These are phyloP conservation scores for Poeciliopsis occidentalis DNA, from an alignment of 2,113 vertebrate species.

Conservation along the genomic window DNA sequence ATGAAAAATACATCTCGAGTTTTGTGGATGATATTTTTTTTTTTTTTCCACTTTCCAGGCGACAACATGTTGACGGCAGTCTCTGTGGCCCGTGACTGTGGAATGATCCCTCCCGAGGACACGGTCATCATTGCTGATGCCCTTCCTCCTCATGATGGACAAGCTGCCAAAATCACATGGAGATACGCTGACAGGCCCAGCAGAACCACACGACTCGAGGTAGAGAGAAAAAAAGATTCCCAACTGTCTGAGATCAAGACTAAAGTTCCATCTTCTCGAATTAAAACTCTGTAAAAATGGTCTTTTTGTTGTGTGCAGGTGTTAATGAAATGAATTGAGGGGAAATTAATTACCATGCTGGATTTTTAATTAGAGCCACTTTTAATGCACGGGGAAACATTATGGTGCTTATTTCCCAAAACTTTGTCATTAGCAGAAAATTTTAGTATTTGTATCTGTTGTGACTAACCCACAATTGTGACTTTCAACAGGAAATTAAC, in stretches of 20 bases:
- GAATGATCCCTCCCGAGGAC: constrained; percentile 95
- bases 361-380: too few relatives aligned
- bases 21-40: not conserved
- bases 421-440: not conserved
- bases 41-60: constrained; percentile 74
- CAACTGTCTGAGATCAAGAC: too few relatives aligned
- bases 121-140: constrained; percentile 96
- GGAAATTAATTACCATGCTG: too few relatives aligned
- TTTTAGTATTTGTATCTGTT: not conserved
- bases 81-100: constrained; percentile 96
- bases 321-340: too few relatives aligned
- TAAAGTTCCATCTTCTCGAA: too few relatives aligned
- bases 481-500: constrained; percentile 82
- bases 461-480: not conserved
- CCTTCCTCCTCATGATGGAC: constrained; percentile 90
- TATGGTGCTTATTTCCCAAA: not conserved
- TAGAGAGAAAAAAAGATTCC: constrained; percentile 37
- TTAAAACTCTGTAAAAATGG: too few relatives aligned
- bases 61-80: constrained; percentile 98
- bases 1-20: not conserved
- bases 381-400: not conserved
- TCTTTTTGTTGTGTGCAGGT: too few relatives aligned
- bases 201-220: constrained; percentile 83
- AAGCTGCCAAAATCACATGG: constrained; percentile 93
- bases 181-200: constrained; percentile 90